Evolutionary conservation across 2,888 invertebrate species (phyloP).

Genomic region (Cataglyphis cursor): DNA sequence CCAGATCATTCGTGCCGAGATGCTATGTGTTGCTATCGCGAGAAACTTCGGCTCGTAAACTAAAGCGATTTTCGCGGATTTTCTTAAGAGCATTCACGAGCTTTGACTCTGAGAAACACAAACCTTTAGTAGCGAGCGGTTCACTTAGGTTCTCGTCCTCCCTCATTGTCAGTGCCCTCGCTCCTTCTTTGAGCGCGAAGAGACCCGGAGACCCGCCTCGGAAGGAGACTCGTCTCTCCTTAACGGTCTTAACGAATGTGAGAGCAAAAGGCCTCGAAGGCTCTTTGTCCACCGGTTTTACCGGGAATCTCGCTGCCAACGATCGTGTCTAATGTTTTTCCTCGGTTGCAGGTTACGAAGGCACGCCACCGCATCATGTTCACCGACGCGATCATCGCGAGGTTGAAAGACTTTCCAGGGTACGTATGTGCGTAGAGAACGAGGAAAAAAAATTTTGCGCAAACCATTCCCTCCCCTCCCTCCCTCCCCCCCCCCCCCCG

Average conservation of each 20-base stretch:
- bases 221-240: constrained; percentile 80
- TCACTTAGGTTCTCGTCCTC: background rate
- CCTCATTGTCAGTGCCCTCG: constrained; percentile 41
- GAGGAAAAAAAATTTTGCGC: constrained; percentile 26
- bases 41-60: background rate
- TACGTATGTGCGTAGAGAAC: constrained; percentile 84
- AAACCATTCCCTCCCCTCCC: background rate
- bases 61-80: constrained; percentile 14
- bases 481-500: background rate
- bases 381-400: constrained; percentile 81
- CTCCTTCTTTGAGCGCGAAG: constrained; percentile 31
- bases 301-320: constrained; percentile 70
- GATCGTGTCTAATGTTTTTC: constrained; percentile 68
- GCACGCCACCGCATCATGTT: constrained; percentile 85
- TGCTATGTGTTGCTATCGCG: background rate
- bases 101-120: constrained; percentile 13
- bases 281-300: constrained; percentile 69
- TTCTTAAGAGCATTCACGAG: constrained; percentile 16
- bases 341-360: constrained; percentile 83
- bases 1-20: background rate
- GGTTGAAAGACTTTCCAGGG: constrained; percentile 89
- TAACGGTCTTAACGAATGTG: constrained; percentile 81
- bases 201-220: constrained; percentile 53
- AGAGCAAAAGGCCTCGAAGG: constrained; percentile 73
- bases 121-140: background rate